These are phyloP conservation scores for Pheosia gnoma DNA, from an alignment of 2,888 invertebrate species.

Conservation along the genomic window DNA sequence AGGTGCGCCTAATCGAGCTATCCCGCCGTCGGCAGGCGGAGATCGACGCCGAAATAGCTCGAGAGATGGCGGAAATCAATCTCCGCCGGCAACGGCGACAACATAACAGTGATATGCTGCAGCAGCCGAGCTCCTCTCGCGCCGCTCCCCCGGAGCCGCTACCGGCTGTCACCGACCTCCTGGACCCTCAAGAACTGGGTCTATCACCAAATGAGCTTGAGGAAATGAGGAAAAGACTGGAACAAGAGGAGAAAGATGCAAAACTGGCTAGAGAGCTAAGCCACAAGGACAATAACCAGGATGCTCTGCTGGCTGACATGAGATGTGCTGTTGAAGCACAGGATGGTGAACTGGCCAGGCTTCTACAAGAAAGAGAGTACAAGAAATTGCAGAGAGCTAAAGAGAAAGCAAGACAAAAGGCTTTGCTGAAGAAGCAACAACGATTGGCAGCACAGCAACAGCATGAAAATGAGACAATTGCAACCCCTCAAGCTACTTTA, in stretches of 20 bases:
- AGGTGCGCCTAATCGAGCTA: slow-evolving; percentile 63
- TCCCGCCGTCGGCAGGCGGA: slow-evolving; percentile 73
- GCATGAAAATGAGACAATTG: slow-evolving; percentile 30
- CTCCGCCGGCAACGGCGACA: slow-evolving; percentile 68
- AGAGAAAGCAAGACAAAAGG: slow-evolving; percentile 76
- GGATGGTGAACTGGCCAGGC: slow-evolving; percentile 72
- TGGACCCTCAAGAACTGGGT: slow-evolving; percentile 70
- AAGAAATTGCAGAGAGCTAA: slow-evolving; percentile 78
- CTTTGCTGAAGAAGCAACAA: slow-evolving; percentile 76
- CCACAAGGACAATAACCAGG: slow-evolving; percentile 66
- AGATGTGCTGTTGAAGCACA: slow-evolving; percentile 79
- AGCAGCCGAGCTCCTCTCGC: slow-evolving; percentile 68
- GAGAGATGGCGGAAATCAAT: slow-evolving; percentile 78
- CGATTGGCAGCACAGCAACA: slow-evolving; percentile 58
- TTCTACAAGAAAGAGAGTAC: slow-evolving; percentile 76
- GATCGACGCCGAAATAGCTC: slow-evolving; percentile 76
- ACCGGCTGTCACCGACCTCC: slow-evolving; percentile 39
- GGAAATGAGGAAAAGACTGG: slow-evolving; percentile 68
- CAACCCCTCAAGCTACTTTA: slow-evolving; percentile 57
- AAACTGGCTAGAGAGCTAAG: slow-evolving; percentile 70
- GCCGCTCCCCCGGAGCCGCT: slow-evolving; percentile 46
- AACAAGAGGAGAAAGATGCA: slow-evolving; percentile 77
- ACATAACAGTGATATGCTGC: slow-evolving; percentile 54
- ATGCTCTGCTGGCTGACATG: slow-evolving; percentile 73
- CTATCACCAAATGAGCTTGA: slow-evolving; percentile 69